Base-by-base conservation (phyloP, 2,888 invertebrate genomes). In the Xestia sexstrigata region DNA sequence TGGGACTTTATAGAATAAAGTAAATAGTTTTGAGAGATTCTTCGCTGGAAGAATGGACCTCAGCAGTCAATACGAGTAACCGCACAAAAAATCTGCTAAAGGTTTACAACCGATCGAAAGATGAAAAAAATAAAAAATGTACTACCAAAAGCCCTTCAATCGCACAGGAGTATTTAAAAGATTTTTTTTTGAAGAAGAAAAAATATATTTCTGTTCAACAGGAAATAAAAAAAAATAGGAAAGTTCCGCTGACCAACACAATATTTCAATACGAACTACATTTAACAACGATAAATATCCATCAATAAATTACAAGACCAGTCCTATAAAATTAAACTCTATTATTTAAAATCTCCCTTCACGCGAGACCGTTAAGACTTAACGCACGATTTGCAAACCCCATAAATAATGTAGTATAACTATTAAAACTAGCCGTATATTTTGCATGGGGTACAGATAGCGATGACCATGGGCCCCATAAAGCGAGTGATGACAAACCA, bases 401-500 rank as follows among this genome's bases (percentile, higher is more conserved):
- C 80, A 86, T 89, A 82, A 88, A 88, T 84, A 78, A 58, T 49
- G 72, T 68, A 76, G 65, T 82, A 83, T 62, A n/a, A 65, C 65
- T 87, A 80, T 89, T 83, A 79, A 82, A 84, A 85, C 81, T 88
- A 84, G 80, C 82, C 75, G 74, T 85, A 84, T 81, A 89, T 90
- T 90, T 88, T 89, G 83, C 88, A 90, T 90, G 85, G 58, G 69
- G 75, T 81, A 73, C 84, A 84, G 88, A 81, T 86, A 88, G 84
- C 84, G 90, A 89, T 92, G 93, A 93, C 94, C 93, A 89, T 90
- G 87, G 91, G 88, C 86, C 87, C 91, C 90, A 94, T 95, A 94
- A 95, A 93, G 90, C 90, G 93, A 88, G 88, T 90, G 91, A 95
- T 95, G 95, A 95, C 93, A 94, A 92, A 95, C n/a, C n/a, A 91